phyloP scores from a whole-genome alignment of 2,797 vertebrate species.

The Todus mexicanus region DNA sequence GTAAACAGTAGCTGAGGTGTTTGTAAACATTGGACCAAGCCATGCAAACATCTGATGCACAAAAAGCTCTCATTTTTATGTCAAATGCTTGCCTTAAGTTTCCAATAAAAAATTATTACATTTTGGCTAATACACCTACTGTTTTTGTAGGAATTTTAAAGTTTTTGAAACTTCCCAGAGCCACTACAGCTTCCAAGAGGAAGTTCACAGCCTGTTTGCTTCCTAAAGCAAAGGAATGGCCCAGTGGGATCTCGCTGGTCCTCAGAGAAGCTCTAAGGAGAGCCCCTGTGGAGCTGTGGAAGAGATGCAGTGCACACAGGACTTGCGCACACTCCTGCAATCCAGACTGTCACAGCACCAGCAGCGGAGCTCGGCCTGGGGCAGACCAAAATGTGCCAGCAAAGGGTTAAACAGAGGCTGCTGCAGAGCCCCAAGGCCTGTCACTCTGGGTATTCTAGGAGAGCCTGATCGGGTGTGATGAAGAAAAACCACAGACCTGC shows the following conservation, averaged over 20 bases:
- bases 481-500: not conserved
- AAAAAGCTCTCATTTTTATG: not conserved
- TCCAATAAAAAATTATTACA: not conserved
- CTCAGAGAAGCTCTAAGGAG: not conserved
- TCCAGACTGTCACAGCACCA: not conserved
- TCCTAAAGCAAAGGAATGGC: not conserved
- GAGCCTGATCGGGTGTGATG: not conserved
- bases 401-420: not conserved
- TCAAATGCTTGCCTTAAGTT: not conserved
- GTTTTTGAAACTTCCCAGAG: not conserved
- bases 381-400: not conserved
- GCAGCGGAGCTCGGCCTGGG: not conserved
- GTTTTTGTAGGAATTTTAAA: not conserved
- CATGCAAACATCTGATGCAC: not conserved
- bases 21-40: not conserved
- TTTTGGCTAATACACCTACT: not conserved
- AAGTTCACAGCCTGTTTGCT: not conserved
- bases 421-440: not conserved
- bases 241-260: not conserved
- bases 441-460: not conserved
- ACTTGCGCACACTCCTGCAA: not conserved
- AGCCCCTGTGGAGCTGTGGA: not conserved
- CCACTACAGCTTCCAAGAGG: not conserved
- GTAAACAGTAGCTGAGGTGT: not conserved
- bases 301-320: fast-evolving